A percentile compares a stretch with the other conserved stretches of the same genome.
These are phyloP conservation scores for Apostichopus parvimensis DNA, from an alignment of 35 echinoderm and acorn worm species.

Conservation along the genomic window DNA sequence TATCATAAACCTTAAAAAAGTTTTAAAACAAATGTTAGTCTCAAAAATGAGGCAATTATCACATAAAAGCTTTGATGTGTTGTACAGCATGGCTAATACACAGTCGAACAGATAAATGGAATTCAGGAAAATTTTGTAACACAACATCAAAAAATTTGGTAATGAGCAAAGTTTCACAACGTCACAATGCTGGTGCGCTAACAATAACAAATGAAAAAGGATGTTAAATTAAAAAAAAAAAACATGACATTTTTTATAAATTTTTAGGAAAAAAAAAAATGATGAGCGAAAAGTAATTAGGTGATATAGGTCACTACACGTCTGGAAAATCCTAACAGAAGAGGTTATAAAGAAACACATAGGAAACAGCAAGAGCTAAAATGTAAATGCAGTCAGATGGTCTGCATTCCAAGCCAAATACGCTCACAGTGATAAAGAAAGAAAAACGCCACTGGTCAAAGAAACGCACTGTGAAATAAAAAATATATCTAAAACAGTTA, in stretches of 20 bases:
- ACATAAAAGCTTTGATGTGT: slow-evolving; percentile 49
- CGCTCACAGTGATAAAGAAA: slow-evolving; percentile 32
- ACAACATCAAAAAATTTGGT: slow-evolving; percentile 55
- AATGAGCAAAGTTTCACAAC: slow-evolving; percentile 51
- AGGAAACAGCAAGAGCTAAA: slow-evolving; percentile 43
- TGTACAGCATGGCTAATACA: slow-evolving; percentile 37
- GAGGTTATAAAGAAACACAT: slow-evolving; percentile 36
- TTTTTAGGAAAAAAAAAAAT: slow-evolving; percentile 11
- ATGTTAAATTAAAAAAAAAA: slow-evolving; percentile 20
- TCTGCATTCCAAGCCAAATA: slow-evolving; percentile 36
- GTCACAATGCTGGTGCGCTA: slow-evolving; percentile 53
- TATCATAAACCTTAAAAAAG: too few relatives aligned
- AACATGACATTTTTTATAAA: slow-evolving; percentile 11
- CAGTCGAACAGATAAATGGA: slow-evolving; percentile 25
- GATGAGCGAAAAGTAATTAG: slow-evolving; percentile 49
- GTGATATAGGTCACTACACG: slow-evolving; percentile 32
- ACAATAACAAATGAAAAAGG: slow-evolving; percentile 51
- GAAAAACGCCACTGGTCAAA: slow-evolving; percentile 30
- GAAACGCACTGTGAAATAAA: slow-evolving; percentile 50
- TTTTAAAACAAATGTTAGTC: slow-evolving; percentile 10
- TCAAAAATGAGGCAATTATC: slow-evolving; percentile 10
- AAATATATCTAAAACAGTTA: slow-evolving; percentile 41
- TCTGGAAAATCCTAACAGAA: slow-evolving; percentile 36
- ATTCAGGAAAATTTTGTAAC: slow-evolving; percentile 44
- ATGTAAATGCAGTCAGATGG: neutral